Base-by-base conservation (phyloP, 2,113 vertebrate species). In the Melozone crissalis region DNA sequence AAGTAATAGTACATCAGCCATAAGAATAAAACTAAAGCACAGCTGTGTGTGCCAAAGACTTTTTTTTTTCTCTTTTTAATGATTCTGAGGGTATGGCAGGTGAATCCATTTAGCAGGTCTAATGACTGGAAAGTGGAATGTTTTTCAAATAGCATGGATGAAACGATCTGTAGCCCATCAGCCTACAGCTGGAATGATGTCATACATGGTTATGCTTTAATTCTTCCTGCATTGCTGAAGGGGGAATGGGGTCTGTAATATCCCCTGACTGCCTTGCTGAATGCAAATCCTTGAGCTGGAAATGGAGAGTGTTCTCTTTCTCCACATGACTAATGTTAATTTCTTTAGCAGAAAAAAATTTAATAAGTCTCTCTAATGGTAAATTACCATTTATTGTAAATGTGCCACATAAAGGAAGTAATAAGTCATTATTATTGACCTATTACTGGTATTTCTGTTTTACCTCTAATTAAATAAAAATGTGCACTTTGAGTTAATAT, bases 311-410 rank as follows among this genome's bases (percentile, higher is more conserved):
- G 72, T 96, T 94, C 95, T 94, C 95, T 97, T 92, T 96, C 71
- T 95, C 86, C 82, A 77, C 92, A 96, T 97, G 97, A 97, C 95
- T 97, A 93, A 97, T 97, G 97, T 94, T 97, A 95, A 98, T 98
- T 98, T 97, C 96, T 98, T 92, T 93, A 96, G 57, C 84, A 93
- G 93, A 86, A 94, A 93, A 96, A 94, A 97, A 96, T 30, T 86
- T 96, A 97, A 95, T 97, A 96, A 94, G 66, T 96, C 91, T 90
- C 79, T 97, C 97, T 98, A 98, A 97, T 97, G 97, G 97, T 98
- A 97, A 97, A 98, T 98, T 98, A 92, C 95, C 97, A 98, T 97
- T 98, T 97, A 97, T 98, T 98, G 97, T 98, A 98, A 98, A 97
- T 98, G 97, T 97, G 97, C 95, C 96, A 97, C 94, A 96, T 97